Evolutionary conservation across 2,797 vertebrate genomes (phyloP).

Genomic region (Danionella dracula): DNA sequence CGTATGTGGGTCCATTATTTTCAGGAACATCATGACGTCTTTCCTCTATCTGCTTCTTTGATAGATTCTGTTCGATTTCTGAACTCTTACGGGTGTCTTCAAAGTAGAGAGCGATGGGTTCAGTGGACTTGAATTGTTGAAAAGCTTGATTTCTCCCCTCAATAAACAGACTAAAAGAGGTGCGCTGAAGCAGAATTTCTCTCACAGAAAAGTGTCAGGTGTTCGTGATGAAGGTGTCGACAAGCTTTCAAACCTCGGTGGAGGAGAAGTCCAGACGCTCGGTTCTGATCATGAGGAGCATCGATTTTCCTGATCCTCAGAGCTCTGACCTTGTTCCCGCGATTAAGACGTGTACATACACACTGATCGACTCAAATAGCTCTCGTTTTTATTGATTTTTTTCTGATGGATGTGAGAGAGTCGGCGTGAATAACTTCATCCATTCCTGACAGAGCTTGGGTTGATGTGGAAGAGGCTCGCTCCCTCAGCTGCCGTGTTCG

Average conservation of each 20-base stretch:
- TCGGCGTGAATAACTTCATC: constrained; percentile 36
- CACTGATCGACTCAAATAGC: constrained; percentile 3
- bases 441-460: neutral
- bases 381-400: constrained; percentile 29
- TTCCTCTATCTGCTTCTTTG: too few species aligned
- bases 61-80: too few species aligned
- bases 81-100: too few species aligned
- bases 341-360: constrained; percentile 12
- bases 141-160: too few species aligned
- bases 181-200: neutral
- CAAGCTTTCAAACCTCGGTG: neutral
- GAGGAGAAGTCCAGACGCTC: neutral
- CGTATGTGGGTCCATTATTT: too few species aligned
- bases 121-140: too few species aligned
- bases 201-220: neutral
- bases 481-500: too few species aligned
- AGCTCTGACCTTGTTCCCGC: constrained; percentile 11
- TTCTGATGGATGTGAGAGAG: constrained; percentile 7
- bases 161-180: neutral
- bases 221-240: neutral
- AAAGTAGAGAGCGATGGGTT: too few species aligned
- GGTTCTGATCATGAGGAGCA: constrained; percentile 6
- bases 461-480: too few species aligned
- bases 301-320: constrained; percentile 17
- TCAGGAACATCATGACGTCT: too few species aligned